Conservation (phyloP, 2,113 vertebrate genomes). For the Barbus barbus region DNA sequence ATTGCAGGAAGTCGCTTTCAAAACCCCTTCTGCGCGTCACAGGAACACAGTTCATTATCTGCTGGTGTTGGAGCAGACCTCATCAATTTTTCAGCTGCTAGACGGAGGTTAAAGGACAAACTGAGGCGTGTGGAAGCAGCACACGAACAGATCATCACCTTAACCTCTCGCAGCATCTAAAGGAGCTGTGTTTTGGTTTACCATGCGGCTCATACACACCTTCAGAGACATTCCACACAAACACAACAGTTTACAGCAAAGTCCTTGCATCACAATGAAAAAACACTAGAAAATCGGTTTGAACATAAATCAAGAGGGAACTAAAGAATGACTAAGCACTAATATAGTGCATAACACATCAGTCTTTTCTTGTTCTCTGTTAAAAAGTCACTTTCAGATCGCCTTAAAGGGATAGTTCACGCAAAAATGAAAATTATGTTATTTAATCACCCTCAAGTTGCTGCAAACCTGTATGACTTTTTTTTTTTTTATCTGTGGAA, state of each 20-base stretch:
- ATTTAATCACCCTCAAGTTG: neutral
- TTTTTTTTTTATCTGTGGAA: neutral
- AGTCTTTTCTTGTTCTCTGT: conserved; percentile 67
- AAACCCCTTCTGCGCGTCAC: neutral
- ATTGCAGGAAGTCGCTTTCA: neutral
- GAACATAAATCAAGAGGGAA: conserved; percentile 74
- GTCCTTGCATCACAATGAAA: conserved; percentile 79
- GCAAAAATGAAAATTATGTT: neutral
- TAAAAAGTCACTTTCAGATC: conserved; percentile 62
- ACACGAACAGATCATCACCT: neutral
- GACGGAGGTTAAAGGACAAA: conserved; percentile 44
- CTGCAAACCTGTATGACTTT: neutral
- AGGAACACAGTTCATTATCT: conserved; percentile 7
- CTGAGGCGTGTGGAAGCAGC: conserved; percentile 50
- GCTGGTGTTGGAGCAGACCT: conserved; percentile 1
- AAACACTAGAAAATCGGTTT: conserved; percentile 85
- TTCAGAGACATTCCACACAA: conserved; percentile 69
- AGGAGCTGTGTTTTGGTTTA: conserved; percentile 20
- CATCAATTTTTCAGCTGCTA: conserved; percentile 15
- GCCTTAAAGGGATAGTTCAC: neutral
- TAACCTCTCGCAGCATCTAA: neutral
- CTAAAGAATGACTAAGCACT: conserved; percentile 85
- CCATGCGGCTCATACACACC: conserved; percentile 54
- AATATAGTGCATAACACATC: conserved; percentile 92
- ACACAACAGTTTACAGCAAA: conserved; percentile 50